Evolutionary conservation across 2,888 invertebrate species (phyloP), one percentile per base, ranked within the genome.

Genomic region (Nomada fabriciana): DNA sequence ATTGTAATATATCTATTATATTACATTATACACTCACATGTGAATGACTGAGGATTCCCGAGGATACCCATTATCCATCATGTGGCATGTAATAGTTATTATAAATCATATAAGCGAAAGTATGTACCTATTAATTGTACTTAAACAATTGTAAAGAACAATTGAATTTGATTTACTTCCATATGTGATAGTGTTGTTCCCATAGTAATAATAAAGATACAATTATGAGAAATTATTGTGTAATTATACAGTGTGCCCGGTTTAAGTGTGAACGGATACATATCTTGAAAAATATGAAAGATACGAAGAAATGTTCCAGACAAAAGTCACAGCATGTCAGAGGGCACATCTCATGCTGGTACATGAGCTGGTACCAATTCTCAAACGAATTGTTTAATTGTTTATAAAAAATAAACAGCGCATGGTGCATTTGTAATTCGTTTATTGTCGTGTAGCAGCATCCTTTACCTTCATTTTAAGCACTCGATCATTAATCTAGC

Each of bases 81-180:
- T 75, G 67, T 74, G 65, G 61, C n/a, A 61, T 80, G 47, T 80
- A 65, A 67, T 55, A 25, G 29, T 63, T 77, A 78, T 61, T 63
- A 76, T 70, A 57, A 76, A 73, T 76, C 63, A 55, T 65, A 69
- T 53, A 57, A 77, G 20, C 50, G 72, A 68, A 47, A 47, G 52
- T 67, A 52, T 60, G 25, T 77, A 36, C 36, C 9, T 36, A 47
- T 78, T 77, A 53, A 47, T 36, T 64, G 52, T 79, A 84, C 65
- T 83, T 85, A 82, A 84, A 82, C 75, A 76, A 57, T 71, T 74
- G 68, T 85, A 76, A 75, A 76, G 15, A 76, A 74, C 55, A 63
- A 63, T 63, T 84, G 63, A 50, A 63, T 57, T 77, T 61, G 60
- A 77, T 75, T 53, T 65, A 81, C 36, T 70, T 63, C 52, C 68